phyloP scores from a whole-genome alignment of 1,140 invertebrate species.

The Triops cancriformis region DNA sequence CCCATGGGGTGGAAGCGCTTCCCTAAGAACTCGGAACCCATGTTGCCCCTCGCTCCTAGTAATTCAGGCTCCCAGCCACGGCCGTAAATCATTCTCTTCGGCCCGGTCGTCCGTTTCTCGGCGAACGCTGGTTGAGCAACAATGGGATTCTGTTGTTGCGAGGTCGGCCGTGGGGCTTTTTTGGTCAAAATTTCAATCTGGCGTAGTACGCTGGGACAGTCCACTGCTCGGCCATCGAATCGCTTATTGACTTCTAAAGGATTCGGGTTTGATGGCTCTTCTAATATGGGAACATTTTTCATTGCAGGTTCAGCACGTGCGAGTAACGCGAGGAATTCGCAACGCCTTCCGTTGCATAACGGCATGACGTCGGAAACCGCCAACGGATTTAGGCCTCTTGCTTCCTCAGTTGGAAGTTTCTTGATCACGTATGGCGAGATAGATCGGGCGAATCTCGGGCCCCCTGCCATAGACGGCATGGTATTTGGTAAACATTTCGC shows the following conservation, averaged over 20 bases:
- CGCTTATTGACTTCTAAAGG: neutral
- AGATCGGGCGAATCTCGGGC: too few species aligned
- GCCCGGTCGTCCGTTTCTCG: neutral
- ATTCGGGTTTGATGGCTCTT: neutral
- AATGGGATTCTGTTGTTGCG: neutral
- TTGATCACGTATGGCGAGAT: too few species aligned
- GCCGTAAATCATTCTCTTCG: slow-evolving; percentile 3
- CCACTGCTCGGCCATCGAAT: neutral
- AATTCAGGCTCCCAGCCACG: neutral
- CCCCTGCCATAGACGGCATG: too few species aligned
- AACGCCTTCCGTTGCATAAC: neutral
- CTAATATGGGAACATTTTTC: neutral
- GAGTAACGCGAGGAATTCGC: neutral
- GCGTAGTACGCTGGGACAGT: neutral
- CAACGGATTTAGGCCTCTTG: neutral
- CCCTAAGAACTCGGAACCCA: neutral
- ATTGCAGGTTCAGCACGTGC: neutral
- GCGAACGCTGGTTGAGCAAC: neutral
- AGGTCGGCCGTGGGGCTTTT: neutral
- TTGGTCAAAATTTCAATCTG: neutral
- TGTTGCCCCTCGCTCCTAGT: neutral
- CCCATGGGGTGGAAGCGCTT: neutral
- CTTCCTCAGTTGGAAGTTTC: neutral
- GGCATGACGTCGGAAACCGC: neutral
- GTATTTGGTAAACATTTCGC: too few species aligned